Evolutionary conservation across 2,888 invertebrate genomes (phyloP), one percentile per base, ranked within the genome.

Genomic region (Dasypolia templi): DNA sequence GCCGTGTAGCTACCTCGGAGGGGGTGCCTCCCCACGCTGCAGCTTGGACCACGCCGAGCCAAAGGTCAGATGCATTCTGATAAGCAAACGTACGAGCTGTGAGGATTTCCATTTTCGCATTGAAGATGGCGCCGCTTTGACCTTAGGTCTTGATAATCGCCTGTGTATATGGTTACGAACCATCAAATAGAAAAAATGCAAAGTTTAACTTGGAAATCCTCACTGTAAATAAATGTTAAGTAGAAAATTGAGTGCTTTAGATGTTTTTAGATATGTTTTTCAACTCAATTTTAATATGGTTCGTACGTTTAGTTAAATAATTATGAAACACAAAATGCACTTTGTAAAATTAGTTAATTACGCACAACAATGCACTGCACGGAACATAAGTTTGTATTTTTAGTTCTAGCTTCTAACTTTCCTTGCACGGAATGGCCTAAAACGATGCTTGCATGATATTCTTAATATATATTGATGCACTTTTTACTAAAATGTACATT

Each of bases 1-100:
- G 97, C 97, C 97, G 94, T 97, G 97, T 94, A 97, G 96, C 94
- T 97, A 97, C 95, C 95, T 97, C 91, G 96, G 97, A 92, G 97
- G 97, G 92, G 95, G 96, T 84, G 95, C 96, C 88, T 96, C 96
- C 86, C 95, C 97, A 91, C 94, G 95, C 90, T 95, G 96, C 96
- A 94, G 93, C 89, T 90, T 96, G 94, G 96, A 96, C 86, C 95
- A 95, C 93, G 88, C 94, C 88, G 96, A 96, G 89, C 95, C 96
- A 81, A 96, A 96, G 96, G 96, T 96, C 91, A 95, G 95, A 89
- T 81, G 78, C 70, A 81, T 82, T 85, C 86, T 81, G 88, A 86
- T 76, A 86, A 82, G 79, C 87, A 90, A 88, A 88, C 85, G 84
- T 86, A 87, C 83, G 86, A 87, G 80, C 83, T 84, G 72, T 86